A percentile compares a stretch with the other conserved stretches of the same genome.
Evolutionary conservation across 2,888 invertebrate species (phyloP).

Genomic region (Platypus cylindrus): DNA sequence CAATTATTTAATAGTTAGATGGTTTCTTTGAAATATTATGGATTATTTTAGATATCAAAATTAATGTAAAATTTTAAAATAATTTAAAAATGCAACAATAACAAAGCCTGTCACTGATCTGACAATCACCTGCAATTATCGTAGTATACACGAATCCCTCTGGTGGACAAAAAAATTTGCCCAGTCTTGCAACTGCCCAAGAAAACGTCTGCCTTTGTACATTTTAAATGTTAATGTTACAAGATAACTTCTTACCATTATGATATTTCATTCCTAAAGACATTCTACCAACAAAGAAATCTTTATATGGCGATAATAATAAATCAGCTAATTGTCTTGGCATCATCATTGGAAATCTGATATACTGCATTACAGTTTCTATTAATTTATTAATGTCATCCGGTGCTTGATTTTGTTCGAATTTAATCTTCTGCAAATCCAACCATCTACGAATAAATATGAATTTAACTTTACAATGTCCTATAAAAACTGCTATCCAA

Average conservation of each 20-base stretch:
- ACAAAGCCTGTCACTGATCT: no score
- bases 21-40: no score
- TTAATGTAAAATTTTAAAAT: no score
- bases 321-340: conserved; percentile 76
- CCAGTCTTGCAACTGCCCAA: no score
- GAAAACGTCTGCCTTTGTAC: no score
- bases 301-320: conserved; percentile 67
- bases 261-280: conserved; percentile 65
- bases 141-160: no score
- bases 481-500: not conserved
- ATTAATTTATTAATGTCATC: conserved; percentile 44
- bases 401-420: conserved; percentile 44
- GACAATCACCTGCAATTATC: no score
- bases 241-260: conserved; percentile 11
- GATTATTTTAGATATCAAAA: no score
- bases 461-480: conserved; percentile 23
- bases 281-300: conserved; percentile 79
- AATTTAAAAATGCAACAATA: no score
- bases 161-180: no score
- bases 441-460: conserved; percentile 79
- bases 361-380: conserved; percentile 48
- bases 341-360: conserved; percentile 86
- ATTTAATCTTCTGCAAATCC: conserved; percentile 50
- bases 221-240: no score
- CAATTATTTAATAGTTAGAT: no score